Evolutionary conservation across 2,888 invertebrate species (phyloP).

Genomic region (Willowsia nigromaculata): DNA sequence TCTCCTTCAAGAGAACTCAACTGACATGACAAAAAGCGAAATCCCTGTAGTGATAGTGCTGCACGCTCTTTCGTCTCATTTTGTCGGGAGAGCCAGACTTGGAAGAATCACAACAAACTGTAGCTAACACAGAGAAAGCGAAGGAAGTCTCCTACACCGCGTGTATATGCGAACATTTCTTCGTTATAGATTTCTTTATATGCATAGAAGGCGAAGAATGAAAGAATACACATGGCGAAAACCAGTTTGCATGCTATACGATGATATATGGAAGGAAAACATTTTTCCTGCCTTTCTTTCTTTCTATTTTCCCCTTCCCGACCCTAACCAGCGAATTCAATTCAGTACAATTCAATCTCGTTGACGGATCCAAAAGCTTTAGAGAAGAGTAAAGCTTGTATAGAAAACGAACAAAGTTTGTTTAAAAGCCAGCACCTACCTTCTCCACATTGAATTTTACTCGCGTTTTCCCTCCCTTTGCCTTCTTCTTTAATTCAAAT

Average conservation of each 20-base stretch:
- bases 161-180: too few relatives aligned
- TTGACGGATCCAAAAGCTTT: slow-evolving; percentile 34
- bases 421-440: slow-evolving; percentile 49
- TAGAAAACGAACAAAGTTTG: slow-evolving; percentile 48
- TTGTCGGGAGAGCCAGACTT: not conserved
- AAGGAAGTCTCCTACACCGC: not conserved
- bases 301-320: not conserved
- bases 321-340: slow-evolving; percentile 54
- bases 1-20: not conserved
- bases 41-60: not conserved
- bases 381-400: not conserved
- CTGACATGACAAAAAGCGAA: not conserved
- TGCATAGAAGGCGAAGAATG: not conserved
- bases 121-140: slow-evolving; percentile 13
- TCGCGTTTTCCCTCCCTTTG: slow-evolving; percentile 13
- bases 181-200: not conserved
- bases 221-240: not conserved
- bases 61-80: not conserved
- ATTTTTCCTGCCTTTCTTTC: slow-evolving; percentile 23
- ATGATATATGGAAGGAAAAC: slow-evolving; percentile 23
- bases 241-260: not conserved
- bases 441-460: slow-evolving; percentile 16
- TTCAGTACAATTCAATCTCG: slow-evolving; percentile 68
- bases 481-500: slow-evolving; percentile 49
- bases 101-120: not conserved